Percentiles rank a stretch among this genome's conserved stretches.
Evolutionary conservation across 2,888 invertebrate genomes (phyloP).

Genomic region (Heteropelma amictum): DNA sequence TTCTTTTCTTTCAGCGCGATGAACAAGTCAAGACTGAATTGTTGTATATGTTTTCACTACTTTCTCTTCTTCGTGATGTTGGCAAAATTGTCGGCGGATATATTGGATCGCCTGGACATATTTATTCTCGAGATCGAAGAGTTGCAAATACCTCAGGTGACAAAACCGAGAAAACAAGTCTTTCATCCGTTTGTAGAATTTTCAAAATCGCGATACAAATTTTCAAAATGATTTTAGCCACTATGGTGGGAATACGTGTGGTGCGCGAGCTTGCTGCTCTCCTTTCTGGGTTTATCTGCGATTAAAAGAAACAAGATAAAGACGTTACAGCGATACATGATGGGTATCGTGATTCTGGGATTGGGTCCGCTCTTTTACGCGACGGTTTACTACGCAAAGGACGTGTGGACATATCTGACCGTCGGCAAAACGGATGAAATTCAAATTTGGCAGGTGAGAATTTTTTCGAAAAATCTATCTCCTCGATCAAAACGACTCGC

Average conservation of each 20-base stretch:
- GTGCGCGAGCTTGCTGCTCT: conserved; percentile 90
- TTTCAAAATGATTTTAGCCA: conserved; percentile 81
- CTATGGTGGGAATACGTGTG: conserved; percentile 96
- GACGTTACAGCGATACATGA: conserved; percentile 88
- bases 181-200: neutral
- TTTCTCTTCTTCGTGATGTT: conserved; percentile 93
- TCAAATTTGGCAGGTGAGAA: conserved; percentile 88
- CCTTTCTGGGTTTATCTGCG: conserved; percentile 91
- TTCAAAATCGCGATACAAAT: conserved; percentile 35
- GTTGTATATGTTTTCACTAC: conserved; percentile 96
- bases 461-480: no score
- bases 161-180: no score
- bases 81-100: conserved; percentile 93
- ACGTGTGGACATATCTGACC: conserved; percentile 89
- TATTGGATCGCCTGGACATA: conserved; percentile 94
- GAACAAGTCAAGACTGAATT: conserved; percentile 96
- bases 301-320: conserved; percentile 90
- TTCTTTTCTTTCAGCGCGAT: conserved; percentile 87
- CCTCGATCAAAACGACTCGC: no score
- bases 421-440: conserved; percentile 85
- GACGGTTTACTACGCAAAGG: conserved; percentile 88
- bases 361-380: conserved; percentile 90
- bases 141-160: conserved; percentile 89
- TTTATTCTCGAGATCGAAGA: conserved; percentile 97
- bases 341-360: conserved; percentile 88